Evolutionary conservation across 2,797 vertebrate genomes (phyloP).

Genomic region (Typhlichthys eigenmanni): DNA sequence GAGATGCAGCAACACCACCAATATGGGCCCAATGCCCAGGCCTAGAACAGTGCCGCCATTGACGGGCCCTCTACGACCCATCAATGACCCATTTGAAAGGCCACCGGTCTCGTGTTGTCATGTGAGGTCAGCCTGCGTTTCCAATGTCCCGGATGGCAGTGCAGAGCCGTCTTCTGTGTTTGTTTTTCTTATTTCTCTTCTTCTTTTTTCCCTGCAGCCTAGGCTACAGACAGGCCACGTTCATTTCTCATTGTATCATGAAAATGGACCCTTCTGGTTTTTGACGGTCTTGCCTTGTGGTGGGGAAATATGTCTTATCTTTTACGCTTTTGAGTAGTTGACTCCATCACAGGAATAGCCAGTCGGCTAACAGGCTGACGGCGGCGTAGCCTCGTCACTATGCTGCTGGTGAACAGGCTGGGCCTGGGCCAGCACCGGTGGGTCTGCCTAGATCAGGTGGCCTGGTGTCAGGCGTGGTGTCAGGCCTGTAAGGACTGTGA

Average conservation of each 20-base stretch:
- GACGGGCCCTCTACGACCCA: conserved; percentile 28
- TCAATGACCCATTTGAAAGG: conserved; percentile 61
- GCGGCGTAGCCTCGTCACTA: conserved; percentile 5
- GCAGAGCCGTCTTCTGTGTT: background rate
- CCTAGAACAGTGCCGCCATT: conserved; percentile 59
- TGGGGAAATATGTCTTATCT: too few relatives aligned
- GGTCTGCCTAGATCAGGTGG: conserved; percentile 12
- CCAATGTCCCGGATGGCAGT: conserved; percentile 18
- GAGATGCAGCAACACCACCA: conserved; percentile 38
- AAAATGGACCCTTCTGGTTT: too few relatives aligned
- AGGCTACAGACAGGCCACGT: background rate
- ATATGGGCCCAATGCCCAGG: conserved; percentile 51
- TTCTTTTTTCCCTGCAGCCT: background rate
- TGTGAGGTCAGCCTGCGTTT: conserved; percentile 28
- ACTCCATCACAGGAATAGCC: background rate
- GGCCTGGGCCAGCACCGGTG: conserved; percentile 19
- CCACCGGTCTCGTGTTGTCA: conserved; percentile 19
- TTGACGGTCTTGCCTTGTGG: too few relatives aligned
- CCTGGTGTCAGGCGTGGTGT: conserved; percentile 25
- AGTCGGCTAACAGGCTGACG: too few relatives aligned
- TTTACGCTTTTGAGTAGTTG: background rate
- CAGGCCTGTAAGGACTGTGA: conserved; percentile 19
- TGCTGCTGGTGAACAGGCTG: conserved; percentile 28
- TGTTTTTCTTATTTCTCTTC: background rate
- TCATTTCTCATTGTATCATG: background rate